phyloP scores from a whole-genome alignment of 2,113 vertebrate genomes.

The Hucho hucho region DNA sequence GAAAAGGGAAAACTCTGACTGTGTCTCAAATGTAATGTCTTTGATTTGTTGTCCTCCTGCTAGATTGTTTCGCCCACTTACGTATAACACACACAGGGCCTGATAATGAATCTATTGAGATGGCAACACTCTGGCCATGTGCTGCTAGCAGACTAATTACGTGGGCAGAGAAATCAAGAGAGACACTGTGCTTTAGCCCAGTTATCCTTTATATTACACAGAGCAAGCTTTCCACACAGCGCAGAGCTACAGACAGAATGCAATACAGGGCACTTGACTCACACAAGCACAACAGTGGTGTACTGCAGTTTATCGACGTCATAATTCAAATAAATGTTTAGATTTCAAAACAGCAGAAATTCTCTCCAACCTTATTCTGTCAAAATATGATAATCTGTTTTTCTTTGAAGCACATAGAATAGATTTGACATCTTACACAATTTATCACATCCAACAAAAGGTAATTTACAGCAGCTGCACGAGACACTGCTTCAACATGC shows the following conservation, averaged over 20 bases:
- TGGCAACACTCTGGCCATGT: constrained; percentile 22
- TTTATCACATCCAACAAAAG: too few species aligned
- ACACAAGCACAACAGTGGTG: too few species aligned
- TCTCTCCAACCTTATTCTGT: too few species aligned
- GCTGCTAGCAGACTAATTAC: constrained; percentile 35
- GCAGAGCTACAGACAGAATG: constrained; percentile 16
- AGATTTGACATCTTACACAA: too few species aligned
- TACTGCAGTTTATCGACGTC: too few species aligned
- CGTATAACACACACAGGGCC: constrained; percentile 20
- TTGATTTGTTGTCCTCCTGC: constrained; percentile 44
- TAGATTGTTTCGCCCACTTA: constrained; percentile 31
- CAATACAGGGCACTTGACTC: too few species aligned
- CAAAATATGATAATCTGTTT: too few species aligned
- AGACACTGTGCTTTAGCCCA: not conserved
- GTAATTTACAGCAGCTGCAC: too few species aligned
- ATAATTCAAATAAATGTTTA: too few species aligned
- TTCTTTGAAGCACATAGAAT: too few species aligned
- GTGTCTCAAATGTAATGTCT: constrained; percentile 44
- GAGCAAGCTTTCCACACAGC: constrained; percentile 6
- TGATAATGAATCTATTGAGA: constrained; percentile 54
- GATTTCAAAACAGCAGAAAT: too few species aligned
- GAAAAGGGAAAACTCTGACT: constrained; percentile 30
- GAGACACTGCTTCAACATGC: too few species aligned
- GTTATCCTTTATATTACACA: constrained; percentile 22
- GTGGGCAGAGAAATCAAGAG: constrained; percentile 6